A percentile compares a stretch with the other conserved stretches of the same genome.
phyloP scores from a whole-genome alignment of 2,888 invertebrate genomes.

The Acleris literana region DNA sequence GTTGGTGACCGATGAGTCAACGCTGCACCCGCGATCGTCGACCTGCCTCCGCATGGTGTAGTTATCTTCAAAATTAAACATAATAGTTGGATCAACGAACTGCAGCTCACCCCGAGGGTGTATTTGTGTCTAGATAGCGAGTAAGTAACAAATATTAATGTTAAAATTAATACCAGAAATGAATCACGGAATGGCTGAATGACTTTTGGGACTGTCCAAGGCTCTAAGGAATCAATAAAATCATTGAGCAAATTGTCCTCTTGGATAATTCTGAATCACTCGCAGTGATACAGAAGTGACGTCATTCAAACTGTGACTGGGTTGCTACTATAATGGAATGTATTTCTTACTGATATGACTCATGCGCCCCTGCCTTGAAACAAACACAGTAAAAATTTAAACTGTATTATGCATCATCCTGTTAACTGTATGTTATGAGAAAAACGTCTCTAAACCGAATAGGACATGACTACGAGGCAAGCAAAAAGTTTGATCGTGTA shows the following conservation, averaged over 20 bases:
- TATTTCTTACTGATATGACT: conserved; percentile 49
- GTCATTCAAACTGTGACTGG: conserved; percentile 58
- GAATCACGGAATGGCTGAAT: conserved; percentile 1
- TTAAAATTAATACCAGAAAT: background rate
- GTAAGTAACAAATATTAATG: background rate
- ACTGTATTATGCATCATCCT: conserved; percentile 11
- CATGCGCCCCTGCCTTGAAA: conserved; percentile 46
- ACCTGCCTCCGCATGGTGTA: conserved; percentile 65
- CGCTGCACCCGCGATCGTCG: conserved; percentile 65
- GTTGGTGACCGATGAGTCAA: conserved; percentile 62
- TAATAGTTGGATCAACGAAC: conserved; percentile 9
- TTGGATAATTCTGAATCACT: conserved; percentile 59
- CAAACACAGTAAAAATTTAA: conserved; percentile 15
- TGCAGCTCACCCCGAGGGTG: background rate
- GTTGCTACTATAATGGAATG: conserved; percentile 45
- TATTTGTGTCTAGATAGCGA: conserved; percentile 7
- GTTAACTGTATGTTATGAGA: conserved; percentile 56
- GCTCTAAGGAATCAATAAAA: conserved; percentile 14
- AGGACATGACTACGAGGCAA: too few relatives aligned
- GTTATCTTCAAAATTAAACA: conserved; percentile 55
- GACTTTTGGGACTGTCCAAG: conserved; percentile 1
- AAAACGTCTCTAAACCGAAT: conserved; percentile 39
- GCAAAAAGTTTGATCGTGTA: too few relatives aligned
- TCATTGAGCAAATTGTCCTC: conserved; percentile 9
- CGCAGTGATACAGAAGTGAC: conserved; percentile 51